Evolutionary conservation across 2,888 invertebrate genomes (phyloP).

Genomic region (Geophilus truncorum): DNA sequence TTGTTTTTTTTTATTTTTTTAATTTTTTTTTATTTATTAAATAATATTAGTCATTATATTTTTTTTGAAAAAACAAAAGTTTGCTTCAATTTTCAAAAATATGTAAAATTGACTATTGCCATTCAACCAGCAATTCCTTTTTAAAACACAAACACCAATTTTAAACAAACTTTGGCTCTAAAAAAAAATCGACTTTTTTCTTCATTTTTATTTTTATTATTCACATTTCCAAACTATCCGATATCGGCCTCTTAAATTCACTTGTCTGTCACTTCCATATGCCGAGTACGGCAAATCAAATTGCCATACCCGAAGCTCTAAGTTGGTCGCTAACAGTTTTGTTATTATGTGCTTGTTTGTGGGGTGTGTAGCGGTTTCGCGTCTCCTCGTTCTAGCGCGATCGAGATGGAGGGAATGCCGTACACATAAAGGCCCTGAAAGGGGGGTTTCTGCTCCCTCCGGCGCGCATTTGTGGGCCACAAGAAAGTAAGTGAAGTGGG

Average conservation of each 20-base stretch:
- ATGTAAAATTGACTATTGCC: too few species aligned
- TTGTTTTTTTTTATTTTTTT: too few species aligned
- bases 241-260: neutral
- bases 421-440: neutral
- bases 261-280: neutral
- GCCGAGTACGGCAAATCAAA: neutral
- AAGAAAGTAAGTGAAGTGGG: constrained; percentile 14
- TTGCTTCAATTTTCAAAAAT: neutral
- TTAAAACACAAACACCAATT: too few species aligned
- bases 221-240: neutral
- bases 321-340: constrained; percentile 9
- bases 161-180: too few species aligned
- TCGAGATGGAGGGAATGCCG: neutral
- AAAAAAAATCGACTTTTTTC: too few species aligned
- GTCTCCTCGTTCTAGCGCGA: neutral
- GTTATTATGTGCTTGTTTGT: constrained; percentile 23
- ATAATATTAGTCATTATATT: too few species aligned
- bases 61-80: too few species aligned
- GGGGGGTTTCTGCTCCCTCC: neutral
- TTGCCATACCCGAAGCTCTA: neutral
- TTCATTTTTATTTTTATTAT: neutral
- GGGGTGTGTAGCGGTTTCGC: constrained; percentile 2
- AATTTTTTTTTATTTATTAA: too few species aligned
- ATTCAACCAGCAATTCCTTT: too few species aligned
- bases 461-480: constrained; percentile 5